These are phyloP conservation scores for Mus minutoides DNA, from an alignment of 2,797 vertebrate genomes.

Conservation along the genomic window DNA sequence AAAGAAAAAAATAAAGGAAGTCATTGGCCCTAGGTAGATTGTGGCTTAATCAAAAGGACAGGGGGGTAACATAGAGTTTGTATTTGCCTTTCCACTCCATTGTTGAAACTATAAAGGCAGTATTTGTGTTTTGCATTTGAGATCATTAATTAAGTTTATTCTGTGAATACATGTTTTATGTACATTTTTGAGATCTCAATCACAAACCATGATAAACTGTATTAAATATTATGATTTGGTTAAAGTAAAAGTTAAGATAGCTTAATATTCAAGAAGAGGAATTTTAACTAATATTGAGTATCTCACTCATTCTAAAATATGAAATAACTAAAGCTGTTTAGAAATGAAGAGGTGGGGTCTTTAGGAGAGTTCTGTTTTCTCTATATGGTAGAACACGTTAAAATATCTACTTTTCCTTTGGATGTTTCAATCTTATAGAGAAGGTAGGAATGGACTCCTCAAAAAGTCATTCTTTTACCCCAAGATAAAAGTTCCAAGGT, in stretches of 20 bases:
- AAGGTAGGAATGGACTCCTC: background rate
- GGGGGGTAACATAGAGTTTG: background rate
- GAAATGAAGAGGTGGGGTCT: rapidly evolving
- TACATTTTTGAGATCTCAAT: background rate
- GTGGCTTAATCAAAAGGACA: background rate
- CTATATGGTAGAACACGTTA: background rate
- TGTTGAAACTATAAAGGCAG: background rate
- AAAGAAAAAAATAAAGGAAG: background rate
- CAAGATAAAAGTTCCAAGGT: background rate
- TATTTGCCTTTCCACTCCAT: background rate
- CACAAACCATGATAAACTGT: background rate
- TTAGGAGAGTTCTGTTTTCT: background rate
- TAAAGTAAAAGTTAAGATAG: background rate
- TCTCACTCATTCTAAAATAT: background rate
- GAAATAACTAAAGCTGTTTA: background rate
- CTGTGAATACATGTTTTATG: background rate
- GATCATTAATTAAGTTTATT: background rate
- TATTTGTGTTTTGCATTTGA: background rate
- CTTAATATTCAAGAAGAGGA: background rate
- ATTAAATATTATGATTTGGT: background rate
- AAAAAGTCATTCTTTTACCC: background rate
- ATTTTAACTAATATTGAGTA: background rate
- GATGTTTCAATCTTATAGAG: background rate
- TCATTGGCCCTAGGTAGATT: background rate
- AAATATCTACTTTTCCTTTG: background rate